Conservation (phyloP, 2,113 vertebrate species). For the Leptodactylus fuscus region DNA sequence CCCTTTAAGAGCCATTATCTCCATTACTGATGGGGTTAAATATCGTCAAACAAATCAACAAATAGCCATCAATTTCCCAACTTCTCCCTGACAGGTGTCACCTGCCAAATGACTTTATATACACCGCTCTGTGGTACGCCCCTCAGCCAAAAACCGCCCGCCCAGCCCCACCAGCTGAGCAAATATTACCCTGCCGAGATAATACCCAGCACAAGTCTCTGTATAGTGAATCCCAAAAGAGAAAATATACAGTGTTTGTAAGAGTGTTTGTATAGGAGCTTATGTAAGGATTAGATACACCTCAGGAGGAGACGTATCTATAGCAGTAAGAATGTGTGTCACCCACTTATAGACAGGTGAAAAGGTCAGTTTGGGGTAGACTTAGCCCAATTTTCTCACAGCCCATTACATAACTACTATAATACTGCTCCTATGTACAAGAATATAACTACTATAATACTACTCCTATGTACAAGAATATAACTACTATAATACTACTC, state of each 20-base stretch:
- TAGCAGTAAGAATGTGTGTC: neutral
- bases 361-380: neutral
- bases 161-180: constrained; percentile 10
- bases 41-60: neutral
- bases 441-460: constrained; percentile 21
- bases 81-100: constrained; percentile 18
- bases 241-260: neutral
- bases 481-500: constrained; percentile 9
- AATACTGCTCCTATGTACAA: neutral
- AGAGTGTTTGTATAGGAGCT: neutral
- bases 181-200: constrained; percentile 14
- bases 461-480: neutral
- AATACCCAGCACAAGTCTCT: neutral
- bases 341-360: neutral
- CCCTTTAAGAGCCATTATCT: too few relatives aligned
- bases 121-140: neutral
- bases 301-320: neutral
- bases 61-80: neutral
- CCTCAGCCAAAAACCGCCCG: neutral
- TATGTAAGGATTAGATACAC: neutral
- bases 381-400: neutral
- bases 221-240: neutral
- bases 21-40: too few relatives aligned
- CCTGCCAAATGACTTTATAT: constrained; percentile 11
- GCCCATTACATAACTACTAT: neutral